phyloP scores from a whole-genome alignment of 2,113 vertebrate species.

The Ibidorhyncha struthersii region DNA sequence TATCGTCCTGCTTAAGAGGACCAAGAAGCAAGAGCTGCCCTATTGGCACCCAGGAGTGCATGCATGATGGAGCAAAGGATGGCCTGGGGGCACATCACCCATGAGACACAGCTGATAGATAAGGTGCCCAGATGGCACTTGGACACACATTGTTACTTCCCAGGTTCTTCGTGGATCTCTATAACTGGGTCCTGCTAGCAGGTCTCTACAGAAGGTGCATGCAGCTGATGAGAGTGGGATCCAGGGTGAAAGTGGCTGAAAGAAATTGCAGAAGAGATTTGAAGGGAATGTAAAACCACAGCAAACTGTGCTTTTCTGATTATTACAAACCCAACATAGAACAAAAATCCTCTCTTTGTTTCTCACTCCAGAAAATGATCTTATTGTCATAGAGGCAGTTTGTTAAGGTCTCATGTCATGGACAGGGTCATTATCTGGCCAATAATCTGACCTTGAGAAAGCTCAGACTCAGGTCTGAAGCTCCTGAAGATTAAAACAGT shows the following conservation, averaged over 20 bases:
- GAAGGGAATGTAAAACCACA: background rate
- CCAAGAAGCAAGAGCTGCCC: background rate
- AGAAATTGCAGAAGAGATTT: background rate
- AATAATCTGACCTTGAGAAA: background rate
- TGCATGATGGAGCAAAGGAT: background rate
- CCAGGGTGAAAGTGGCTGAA: background rate
- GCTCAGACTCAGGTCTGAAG: background rate
- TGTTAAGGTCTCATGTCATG: background rate
- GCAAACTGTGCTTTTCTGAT: background rate
- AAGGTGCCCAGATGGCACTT: background rate
- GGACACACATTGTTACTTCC: background rate
- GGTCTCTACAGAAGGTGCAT: background rate
- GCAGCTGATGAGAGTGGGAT: background rate
- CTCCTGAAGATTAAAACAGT: background rate
- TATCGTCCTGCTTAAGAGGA: background rate
- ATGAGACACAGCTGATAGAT: background rate
- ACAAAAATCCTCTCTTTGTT: background rate
- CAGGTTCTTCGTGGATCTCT: background rate
- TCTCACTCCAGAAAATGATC: background rate
- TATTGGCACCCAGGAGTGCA: background rate
- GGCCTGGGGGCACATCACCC: background rate
- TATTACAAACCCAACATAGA: background rate
- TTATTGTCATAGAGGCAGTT: background rate
- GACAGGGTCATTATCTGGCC: background rate
- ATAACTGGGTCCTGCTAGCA: background rate